phyloP scores from a whole-genome alignment of 1,140 invertebrate species.

The Trachelipus rathkii region DNA sequence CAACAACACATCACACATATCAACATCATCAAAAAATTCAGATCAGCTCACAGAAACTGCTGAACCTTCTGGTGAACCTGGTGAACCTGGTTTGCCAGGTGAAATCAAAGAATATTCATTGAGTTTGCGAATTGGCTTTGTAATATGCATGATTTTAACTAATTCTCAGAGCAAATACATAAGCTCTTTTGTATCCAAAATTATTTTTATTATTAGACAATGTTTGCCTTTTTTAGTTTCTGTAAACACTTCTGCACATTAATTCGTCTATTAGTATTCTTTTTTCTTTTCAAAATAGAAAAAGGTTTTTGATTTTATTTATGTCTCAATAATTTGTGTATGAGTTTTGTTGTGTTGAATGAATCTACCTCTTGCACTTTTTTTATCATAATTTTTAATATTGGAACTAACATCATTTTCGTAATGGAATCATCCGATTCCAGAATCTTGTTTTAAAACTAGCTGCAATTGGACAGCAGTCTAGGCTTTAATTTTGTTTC shows the following conservation, averaged over 20 bases:
- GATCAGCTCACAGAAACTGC: conserved; percentile 37
- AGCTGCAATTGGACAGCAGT: conserved; percentile 31
- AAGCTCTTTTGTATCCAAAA: neutral
- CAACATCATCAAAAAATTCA: conserved; percentile 26
- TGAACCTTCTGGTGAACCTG: conserved; percentile 38
- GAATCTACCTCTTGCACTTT: too few relatives aligned
- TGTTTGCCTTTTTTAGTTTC: neutral
- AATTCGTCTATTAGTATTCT: neutral
- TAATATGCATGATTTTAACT: neutral
- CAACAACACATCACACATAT: too few relatives aligned
- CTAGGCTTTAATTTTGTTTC: conserved; percentile 30
- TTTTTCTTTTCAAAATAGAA: neutral
- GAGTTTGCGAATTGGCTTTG: neutral
- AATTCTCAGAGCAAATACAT: neutral
- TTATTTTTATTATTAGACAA: neutral
- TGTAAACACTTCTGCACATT: neutral
- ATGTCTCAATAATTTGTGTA: too few relatives aligned
- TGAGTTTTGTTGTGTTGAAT: too few relatives aligned
- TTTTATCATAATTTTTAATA: too few relatives aligned
- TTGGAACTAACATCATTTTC: too few relatives aligned
- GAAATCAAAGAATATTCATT: neutral
- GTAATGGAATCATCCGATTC: too few relatives aligned
- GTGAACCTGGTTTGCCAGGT: conserved; percentile 38
- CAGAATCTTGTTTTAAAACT: neutral
- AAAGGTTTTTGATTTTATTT: too few relatives aligned